Conservation (phyloP, 2,113 vertebrate genomes). For the Trachemys scripta region DNA sequence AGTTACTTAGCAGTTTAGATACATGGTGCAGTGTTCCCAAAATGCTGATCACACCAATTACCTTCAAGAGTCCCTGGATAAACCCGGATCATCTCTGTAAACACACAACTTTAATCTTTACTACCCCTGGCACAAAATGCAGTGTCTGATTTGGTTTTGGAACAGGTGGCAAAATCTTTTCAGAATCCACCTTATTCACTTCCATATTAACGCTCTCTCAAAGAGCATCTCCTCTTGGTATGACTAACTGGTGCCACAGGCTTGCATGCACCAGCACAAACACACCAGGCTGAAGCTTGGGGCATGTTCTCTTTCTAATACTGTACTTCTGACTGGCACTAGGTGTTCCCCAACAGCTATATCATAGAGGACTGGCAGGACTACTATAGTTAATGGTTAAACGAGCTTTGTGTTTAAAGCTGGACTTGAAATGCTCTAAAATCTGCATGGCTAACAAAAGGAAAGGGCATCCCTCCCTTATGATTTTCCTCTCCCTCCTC, state of each 20-base stretch:
- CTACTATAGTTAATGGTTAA: not conserved
- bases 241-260: not conserved
- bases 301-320: not conserved
- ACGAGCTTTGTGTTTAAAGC: not conserved
- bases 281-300: not conserved
- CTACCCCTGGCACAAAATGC: constrained; percentile 3
- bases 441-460: not conserved
- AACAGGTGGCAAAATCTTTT: not conserved
- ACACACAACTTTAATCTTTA: constrained; percentile 55
- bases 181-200: not conserved
- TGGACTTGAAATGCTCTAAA: not conserved
- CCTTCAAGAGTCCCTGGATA: constrained; percentile 42
- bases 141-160: not conserved
- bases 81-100: constrained; percentile 59
- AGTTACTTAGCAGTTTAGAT: constrained; percentile 54
- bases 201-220: not conserved
- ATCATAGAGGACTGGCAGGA: not conserved
- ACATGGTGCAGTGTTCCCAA: constrained; percentile 29
- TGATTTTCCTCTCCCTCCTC: not conserved
- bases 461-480: not conserved
- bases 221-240: not conserved
- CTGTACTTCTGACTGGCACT: rapidly evolving
- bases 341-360: not conserved
- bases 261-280: not conserved
- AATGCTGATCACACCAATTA: constrained; percentile 51